phyloP scores from a whole-genome alignment of 1,140 invertebrate genomes.

The Pseudomyrmex dendroicus region DNA sequence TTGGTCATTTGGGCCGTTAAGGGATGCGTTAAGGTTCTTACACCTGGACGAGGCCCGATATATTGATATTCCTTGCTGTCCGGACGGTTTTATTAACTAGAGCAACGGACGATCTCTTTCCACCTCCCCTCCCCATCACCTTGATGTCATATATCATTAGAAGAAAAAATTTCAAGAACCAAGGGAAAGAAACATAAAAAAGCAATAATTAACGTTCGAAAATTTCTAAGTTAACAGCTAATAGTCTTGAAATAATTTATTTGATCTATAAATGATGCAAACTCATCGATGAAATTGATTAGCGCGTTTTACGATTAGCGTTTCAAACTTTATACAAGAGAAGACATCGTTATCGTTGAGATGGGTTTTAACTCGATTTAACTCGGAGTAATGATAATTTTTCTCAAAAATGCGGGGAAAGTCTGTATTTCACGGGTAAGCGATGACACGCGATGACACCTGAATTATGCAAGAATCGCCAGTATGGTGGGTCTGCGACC shows the following conservation, averaged over 20 bases:
- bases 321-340: background rate
- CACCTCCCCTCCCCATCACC: slow-evolving; percentile 44
- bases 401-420: background rate
- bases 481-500: slow-evolving; percentile 30
- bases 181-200: background rate
- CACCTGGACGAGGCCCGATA: slow-evolving; percentile 65
- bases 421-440: background rate
- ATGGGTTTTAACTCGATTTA: background rate
- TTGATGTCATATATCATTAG: background rate
- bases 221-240: too few species aligned
- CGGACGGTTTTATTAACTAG: slow-evolving; percentile 77
- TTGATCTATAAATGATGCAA: background rate
- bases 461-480: slow-evolving; percentile 20
- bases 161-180: background rate
- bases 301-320: background rate
- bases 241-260: too few species aligned
- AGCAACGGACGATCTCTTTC: slow-evolving; percentile 71
- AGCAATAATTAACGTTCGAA: too few species aligned
- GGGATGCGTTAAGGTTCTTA: slow-evolving; percentile 63
- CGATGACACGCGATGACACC: slow-evolving; percentile 11
- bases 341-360: too few species aligned
- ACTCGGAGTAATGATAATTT: background rate
- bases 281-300: background rate
- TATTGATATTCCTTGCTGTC: slow-evolving; percentile 60
- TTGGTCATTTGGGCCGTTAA: slow-evolving; percentile 56